Evolutionary conservation across 2,113 vertebrate species (phyloP).

Genomic region (Labeo rohita): DNA sequence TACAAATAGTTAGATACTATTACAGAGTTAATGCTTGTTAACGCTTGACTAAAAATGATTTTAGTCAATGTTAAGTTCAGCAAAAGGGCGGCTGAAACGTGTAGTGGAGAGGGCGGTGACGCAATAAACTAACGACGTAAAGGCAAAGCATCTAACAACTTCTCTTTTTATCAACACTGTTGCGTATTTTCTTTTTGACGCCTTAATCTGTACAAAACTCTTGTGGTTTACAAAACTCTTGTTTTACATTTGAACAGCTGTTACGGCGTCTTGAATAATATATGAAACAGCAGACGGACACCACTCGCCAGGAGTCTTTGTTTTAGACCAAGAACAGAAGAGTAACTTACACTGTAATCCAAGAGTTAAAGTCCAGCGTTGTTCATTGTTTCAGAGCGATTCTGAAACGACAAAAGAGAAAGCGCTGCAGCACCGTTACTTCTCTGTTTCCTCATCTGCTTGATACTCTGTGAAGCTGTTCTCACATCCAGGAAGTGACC

Average conservation of each 20-base stretch:
- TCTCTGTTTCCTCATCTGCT: slow-evolving; percentile 37
- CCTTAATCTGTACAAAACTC: background rate
- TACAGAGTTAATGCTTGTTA: background rate
- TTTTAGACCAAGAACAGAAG: background rate
- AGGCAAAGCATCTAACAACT: background rate
- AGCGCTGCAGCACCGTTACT: slow-evolving; percentile 20
- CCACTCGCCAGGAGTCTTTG: background rate
- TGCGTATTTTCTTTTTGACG: background rate
- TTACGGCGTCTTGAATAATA: background rate
- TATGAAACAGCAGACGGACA: background rate
- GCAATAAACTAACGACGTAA: background rate
- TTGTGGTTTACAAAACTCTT: background rate
- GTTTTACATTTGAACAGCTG: background rate
- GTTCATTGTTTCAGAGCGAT: background rate
- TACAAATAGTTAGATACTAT: background rate
- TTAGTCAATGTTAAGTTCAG: background rate
- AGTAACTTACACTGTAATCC: slow-evolving; percentile 13
- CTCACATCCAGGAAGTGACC: slow-evolving; percentile 54
- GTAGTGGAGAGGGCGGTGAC: background rate
- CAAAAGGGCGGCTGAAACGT: too few relatives aligned
- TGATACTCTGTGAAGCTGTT: background rate
- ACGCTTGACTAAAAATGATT: background rate
- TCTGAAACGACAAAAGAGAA: background rate
- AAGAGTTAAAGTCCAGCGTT: slow-evolving; percentile 11
- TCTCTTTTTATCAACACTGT: background rate